Evolutionary conservation across 2,797 vertebrate genomes (phyloP).

Genomic region (Fratercula arctica): DNA sequence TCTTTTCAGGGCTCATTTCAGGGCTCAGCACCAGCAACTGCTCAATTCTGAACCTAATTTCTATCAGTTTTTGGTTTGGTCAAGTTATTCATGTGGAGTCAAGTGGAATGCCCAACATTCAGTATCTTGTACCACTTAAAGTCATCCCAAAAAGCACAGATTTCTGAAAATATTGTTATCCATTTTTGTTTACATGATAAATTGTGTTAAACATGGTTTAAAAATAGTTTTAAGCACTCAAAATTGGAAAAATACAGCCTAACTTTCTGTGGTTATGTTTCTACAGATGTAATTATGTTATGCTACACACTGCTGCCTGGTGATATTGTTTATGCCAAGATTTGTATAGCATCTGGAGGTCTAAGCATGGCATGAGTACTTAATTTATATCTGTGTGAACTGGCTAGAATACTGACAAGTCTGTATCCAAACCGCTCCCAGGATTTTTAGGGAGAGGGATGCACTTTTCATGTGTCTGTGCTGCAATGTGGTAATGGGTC

Average conservation of each 20-base stretch:
- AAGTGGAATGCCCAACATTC: rapidly evolving
- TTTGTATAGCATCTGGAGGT: neutral
- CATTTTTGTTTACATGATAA: neutral
- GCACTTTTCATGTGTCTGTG: neutral
- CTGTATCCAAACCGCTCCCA: neutral
- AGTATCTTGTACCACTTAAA: neutral
- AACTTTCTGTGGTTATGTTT: neutral
- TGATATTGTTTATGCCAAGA: neutral
- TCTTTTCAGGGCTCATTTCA: neutral
- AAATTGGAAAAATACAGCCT: neutral
- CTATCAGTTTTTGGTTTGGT: neutral
- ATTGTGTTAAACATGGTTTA: neutral
- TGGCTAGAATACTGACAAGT: neutral
- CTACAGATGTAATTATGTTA: neutral
- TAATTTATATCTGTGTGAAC: neutral
- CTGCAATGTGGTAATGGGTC: neutral
- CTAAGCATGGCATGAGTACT: neutral
- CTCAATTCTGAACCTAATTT: neutral
- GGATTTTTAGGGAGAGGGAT: neutral
- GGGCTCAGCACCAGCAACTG: neutral
- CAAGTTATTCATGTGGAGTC: neutral
- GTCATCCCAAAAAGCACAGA: neutral
- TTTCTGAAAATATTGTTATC: neutral
- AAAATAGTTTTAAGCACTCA: neutral
- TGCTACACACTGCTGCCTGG: neutral